Evolutionary conservation across 1,140 invertebrate genomes (phyloP).

Genomic region (Ectropis grisescens): DNA sequence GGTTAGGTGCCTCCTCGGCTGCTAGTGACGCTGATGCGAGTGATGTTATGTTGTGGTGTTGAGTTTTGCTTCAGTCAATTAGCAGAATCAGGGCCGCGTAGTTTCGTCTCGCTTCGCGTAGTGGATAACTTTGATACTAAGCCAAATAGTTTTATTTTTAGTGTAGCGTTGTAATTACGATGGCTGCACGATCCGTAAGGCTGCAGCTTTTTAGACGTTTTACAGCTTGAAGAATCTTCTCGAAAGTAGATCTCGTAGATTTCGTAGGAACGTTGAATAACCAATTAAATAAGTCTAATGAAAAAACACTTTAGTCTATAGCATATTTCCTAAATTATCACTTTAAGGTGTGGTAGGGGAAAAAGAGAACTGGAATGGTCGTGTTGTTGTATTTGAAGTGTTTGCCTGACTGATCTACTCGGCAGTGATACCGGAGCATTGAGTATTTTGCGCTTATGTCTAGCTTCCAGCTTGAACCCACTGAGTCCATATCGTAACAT

Average conservation of each 20-base stretch:
- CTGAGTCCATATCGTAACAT: too few relatives aligned
- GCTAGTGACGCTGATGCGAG: too few relatives aligned
- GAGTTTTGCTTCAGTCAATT: neutral
- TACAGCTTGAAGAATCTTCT: slow-evolving; percentile 8
- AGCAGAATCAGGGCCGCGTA: slow-evolving; percentile 4
- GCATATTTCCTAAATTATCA: slow-evolving; percentile 22
- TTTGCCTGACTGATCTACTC: too few relatives aligned
- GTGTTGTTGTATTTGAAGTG: too few relatives aligned
- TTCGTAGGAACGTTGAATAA: slow-evolving; percentile 23
- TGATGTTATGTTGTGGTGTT: too few relatives aligned
- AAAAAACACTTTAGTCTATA: slow-evolving; percentile 25
- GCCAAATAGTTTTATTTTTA: slow-evolving; percentile 26
- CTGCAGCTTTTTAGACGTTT: slow-evolving; percentile 43
- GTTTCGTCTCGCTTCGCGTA: slow-evolving; percentile 21
- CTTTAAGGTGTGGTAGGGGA: slow-evolving; percentile 15
- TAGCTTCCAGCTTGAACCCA: too few relatives aligned
- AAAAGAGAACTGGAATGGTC: too few relatives aligned
- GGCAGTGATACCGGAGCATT: slow-evolving; percentile 3
- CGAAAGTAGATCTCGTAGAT: slow-evolving; percentile 29
- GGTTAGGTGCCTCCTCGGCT: too few relatives aligned
- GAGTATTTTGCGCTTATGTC: slow-evolving; percentile 17
- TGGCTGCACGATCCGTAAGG: slow-evolving; percentile 31
- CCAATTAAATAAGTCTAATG: slow-evolving; percentile 12
- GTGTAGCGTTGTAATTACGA: slow-evolving; percentile 24
- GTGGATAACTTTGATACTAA: slow-evolving; percentile 16